Conservation (phyloP, 2,888 invertebrate genomes). For the Quadriops clusia region DNA sequence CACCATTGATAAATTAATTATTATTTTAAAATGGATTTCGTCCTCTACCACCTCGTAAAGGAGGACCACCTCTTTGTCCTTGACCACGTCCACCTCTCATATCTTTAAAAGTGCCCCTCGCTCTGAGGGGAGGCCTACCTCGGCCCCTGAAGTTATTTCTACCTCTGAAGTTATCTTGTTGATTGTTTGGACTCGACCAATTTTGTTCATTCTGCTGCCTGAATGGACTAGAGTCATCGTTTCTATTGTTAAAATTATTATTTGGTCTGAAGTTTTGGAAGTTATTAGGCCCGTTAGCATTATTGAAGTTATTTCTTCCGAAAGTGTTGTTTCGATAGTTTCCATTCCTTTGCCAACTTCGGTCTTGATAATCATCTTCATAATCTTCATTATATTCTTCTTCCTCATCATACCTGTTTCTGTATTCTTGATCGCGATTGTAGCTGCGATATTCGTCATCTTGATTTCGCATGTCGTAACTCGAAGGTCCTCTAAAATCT, state of each 20-base stretch:
- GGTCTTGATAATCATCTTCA: conserved; percentile 33
- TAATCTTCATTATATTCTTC: conserved; percentile 27
- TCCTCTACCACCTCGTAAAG: conserved; percentile 14
- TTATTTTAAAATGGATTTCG: conserved; percentile 10
- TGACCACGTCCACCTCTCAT: conserved; percentile 10
- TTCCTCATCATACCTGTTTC: conserved; percentile 16
- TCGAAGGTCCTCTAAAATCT: no score
- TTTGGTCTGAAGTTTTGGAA: conserved; percentile 15
- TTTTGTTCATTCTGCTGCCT: conserved; percentile 13
- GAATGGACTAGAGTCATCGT: conserved; percentile 12
- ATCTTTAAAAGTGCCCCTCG: conserved; percentile 8
- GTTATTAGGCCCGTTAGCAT: conserved; percentile 15
- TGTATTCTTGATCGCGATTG: conserved; percentile 17
- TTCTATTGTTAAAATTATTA: conserved; percentile 8
- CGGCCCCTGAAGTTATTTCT: conserved; percentile 10
- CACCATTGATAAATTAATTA: conserved; percentile 7
- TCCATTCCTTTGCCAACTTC: conserved; percentile 37
- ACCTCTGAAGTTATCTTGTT: conserved; percentile 16
- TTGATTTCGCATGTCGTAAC: conserved; percentile 18
- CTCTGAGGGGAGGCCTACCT: conserved; percentile 8
- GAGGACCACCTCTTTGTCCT: conserved; percentile 12
- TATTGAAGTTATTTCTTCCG: conserved; percentile 9
- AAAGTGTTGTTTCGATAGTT: conserved; percentile 11
- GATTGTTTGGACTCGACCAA: conserved; percentile 16
- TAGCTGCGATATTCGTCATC: conserved; percentile 23